Conservation (phyloP, 2,888 invertebrate genomes). For the Synergus japonicus region DNA sequence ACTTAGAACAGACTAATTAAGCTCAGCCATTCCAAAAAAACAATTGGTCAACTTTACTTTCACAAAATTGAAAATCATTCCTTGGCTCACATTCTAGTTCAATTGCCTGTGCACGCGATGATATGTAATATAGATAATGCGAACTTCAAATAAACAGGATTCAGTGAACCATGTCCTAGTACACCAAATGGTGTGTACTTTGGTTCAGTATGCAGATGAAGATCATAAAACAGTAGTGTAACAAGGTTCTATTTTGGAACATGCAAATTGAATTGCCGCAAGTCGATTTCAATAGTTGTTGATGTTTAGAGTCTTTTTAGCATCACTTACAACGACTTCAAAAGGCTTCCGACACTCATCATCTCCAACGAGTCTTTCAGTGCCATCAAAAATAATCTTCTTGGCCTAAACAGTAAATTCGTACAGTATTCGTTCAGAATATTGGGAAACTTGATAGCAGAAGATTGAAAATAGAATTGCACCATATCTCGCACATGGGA, state of each 20-base stretch:
- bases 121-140: conserved; percentile 12
- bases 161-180: conserved; percentile 19
- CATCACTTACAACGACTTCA: no score
- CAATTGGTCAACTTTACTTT: conserved; percentile 28
- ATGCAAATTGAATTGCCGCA: no score
- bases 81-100: conserved; percentile 3
- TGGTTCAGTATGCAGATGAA: not conserved
- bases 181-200: not conserved
- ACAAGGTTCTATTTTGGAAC: not conserved
- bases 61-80: conserved; percentile 24
- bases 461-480: not conserved
- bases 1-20: not conserved
- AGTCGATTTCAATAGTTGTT: no score
- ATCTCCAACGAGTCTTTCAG: not conserved
- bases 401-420: not conserved
- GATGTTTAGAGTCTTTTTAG: no score
- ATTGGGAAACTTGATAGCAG: not conserved
- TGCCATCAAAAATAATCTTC: no score
- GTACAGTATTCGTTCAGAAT: no score
- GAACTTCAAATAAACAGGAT: conserved; percentile 13
- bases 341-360: no score
- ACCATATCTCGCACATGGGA: not conserved
- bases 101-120: conserved; percentile 19
- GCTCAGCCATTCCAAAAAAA: not conserved
- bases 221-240: not conserved